A percentile compares a stretch with the other conserved stretches of the same genome.
Evolutionary conservation across 1,140 invertebrate genomes (phyloP).

Genomic region (Phenacoccus solenopsis): DNA sequence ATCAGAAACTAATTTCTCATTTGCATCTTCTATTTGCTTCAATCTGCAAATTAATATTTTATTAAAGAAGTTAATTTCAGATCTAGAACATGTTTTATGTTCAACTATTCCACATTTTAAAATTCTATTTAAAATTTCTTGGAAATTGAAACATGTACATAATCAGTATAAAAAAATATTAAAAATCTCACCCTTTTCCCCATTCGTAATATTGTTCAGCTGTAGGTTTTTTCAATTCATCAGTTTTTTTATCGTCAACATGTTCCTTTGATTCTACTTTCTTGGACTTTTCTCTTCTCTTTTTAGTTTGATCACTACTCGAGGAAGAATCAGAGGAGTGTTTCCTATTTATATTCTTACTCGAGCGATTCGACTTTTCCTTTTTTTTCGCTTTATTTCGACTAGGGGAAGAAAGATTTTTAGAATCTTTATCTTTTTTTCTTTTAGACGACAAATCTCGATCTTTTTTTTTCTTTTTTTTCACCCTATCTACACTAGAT

Average conservation of each 20-base stretch:
- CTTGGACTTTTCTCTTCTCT: not conserved
- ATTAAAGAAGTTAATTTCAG: not conserved
- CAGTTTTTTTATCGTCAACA: not conserved
- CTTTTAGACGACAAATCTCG: slow-evolving; percentile 31
- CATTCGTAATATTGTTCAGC: not conserved
- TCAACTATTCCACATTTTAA: not conserved
- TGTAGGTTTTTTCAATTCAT: not conserved
- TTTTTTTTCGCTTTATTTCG: too few species aligned
- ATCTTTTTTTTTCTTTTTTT: slow-evolving; percentile 23
- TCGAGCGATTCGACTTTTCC: too few species aligned
- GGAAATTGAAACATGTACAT: not conserved
- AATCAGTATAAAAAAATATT: not conserved
- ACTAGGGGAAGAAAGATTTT: too few species aligned
- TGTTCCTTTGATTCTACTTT: not conserved
- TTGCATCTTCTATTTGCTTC: slow-evolving; percentile 64
- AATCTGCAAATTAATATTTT: slow-evolving; percentile 36
- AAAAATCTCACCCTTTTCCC: not conserved
- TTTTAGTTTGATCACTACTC: too few species aligned
- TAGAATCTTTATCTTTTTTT: not conserved
- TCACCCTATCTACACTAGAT: slow-evolving; percentile 1
- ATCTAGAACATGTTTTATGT: not conserved
- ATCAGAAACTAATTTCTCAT: slow-evolving; percentile 51
- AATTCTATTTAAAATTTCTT: not conserved
- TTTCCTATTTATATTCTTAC: too few species aligned
- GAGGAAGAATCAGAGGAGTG: too few species aligned